Base-by-base conservation (phyloP, 2,797 vertebrate species). In the Xenentodon cancila region DNA sequence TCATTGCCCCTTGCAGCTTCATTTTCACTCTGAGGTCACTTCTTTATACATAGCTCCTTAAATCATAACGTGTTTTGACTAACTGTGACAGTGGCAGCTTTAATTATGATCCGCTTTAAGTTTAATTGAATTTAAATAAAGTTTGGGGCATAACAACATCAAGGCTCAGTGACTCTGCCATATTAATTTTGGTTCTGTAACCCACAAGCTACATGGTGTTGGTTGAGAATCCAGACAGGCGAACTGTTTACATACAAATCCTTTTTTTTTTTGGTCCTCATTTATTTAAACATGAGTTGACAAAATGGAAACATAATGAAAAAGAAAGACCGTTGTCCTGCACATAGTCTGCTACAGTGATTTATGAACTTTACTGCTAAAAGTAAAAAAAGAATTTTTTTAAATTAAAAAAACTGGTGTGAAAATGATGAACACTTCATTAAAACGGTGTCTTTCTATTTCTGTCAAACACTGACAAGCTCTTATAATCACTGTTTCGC, bases 81-180 rank as follows among this genome's bases (percentile, higher is more conserved):
- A 13, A 71, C 43, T 45, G 7, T 12, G 32, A 22, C 47, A 43
- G 44, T 50, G 58, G 67, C 44, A 61, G 53, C 40, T 81, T 64
- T 64, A 77, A 67, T 71, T 67, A 54, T 21, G 61, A 70, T 59
- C 20, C 22, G 54, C 65, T 78, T 72, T 22, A 55, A 59, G 42
- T 76, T 60, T 18, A 45, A 68, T 64, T 56, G 34, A 22, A 81
- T 79, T 67, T 5, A 64, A 69, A 76, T 63, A 7, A 60, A 5
- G 52, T 73, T 75, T 53, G 7, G 19, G 9, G 13, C 30, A 1
- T 17, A 63, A 65, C 47, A 68, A 70, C 53, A 63, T 62, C 50
- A 59, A 48, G 49, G 56, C 77, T 83, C 66, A 53, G 37, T 40
- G 73, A 64, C 48, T 68, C 61, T 59, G 67, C 43, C 71, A 65